Evolutionary conservation across 2,888 invertebrate species (phyloP).

Genomic region (Sclerodermus sp.): DNA sequence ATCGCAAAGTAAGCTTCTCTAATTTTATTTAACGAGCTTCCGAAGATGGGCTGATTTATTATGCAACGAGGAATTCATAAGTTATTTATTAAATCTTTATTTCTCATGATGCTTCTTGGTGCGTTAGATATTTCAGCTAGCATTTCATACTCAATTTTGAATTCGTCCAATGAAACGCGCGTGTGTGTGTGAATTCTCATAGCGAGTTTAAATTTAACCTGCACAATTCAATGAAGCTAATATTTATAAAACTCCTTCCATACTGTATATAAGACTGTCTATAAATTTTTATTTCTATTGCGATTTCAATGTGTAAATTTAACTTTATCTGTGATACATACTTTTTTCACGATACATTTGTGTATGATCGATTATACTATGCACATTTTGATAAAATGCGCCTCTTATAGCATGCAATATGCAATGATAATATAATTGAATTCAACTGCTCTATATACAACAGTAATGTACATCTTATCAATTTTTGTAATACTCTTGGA

Average conservation of each 20-base stretch:
- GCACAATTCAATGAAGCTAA: neutral
- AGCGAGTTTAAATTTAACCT: conserved; percentile 11
- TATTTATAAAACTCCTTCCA: neutral
- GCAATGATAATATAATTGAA: neutral
- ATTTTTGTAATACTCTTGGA: neutral
- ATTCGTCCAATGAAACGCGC: no score
- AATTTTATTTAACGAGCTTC: no score
- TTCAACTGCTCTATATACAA: neutral
- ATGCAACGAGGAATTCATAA: no score
- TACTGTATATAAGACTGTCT: neutral
- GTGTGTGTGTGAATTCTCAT: no score
- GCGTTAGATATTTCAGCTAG: no score
- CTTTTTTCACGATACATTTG: conserved; percentile 16
- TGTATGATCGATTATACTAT: neutral
- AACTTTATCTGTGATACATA: conserved; percentile 51
- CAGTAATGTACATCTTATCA: neutral
- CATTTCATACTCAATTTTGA: no score
- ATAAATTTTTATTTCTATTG: conserved; percentile 30
- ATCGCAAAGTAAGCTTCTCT: no score
- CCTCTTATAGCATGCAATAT: neutral
- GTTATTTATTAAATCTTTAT: no score
- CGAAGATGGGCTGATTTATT: no score
- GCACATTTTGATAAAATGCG: neutral
- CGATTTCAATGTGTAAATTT: conserved; percentile 36
- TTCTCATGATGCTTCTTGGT: no score